A percentile compares a stretch with the other conserved stretches of the same genome.
Evolutionary conservation across 2,113 vertebrate species (phyloP).

Genomic region (Reinhardtius hippoglossoides): DNA sequence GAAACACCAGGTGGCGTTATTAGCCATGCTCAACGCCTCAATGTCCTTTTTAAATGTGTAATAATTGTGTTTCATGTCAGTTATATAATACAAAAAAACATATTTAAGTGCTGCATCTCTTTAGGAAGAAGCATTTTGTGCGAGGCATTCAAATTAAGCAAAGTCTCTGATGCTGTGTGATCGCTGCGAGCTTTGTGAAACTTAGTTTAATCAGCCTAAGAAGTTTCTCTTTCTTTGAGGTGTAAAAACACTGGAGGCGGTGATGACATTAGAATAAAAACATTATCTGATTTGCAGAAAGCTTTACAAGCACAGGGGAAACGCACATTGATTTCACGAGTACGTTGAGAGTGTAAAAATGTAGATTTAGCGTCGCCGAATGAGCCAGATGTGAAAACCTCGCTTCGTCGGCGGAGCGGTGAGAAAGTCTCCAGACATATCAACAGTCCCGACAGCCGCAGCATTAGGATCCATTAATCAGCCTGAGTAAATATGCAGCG

Average conservation of each 20-base stretch:
- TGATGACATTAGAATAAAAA: conserved; percentile 36
- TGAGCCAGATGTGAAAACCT: conserved; percentile 39
- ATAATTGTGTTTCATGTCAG: too few species aligned
- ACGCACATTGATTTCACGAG: conserved; percentile 60
- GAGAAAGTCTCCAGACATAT: conserved; percentile 21
- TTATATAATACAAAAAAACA: too few species aligned
- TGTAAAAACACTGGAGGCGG: conserved; percentile 21
- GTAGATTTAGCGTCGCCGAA: conserved; percentile 21
- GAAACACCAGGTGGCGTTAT: too few species aligned
- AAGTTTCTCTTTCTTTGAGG: conserved; percentile 29
- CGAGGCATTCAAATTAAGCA: conserved; percentile 4
- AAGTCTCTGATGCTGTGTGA: neutral
- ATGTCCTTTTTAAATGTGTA: too few species aligned
- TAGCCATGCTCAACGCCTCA: too few species aligned
- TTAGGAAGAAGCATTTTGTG: neutral
- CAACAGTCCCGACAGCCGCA: conserved; percentile 44
- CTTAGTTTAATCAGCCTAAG: neutral
- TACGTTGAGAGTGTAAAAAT: conserved; percentile 32
- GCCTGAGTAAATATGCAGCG: conserved; percentile 70
- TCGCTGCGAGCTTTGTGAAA: conserved; percentile 35
- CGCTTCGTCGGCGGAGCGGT: conserved; percentile 9
- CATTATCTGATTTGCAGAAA: conserved; percentile 40
- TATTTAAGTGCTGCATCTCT: too few species aligned
- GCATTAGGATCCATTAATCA: conserved; percentile 43
- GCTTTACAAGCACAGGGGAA: conserved; percentile 39